phyloP scores from a whole-genome alignment of 2,797 vertebrate species.

The Furcifer pardalis region DNA sequence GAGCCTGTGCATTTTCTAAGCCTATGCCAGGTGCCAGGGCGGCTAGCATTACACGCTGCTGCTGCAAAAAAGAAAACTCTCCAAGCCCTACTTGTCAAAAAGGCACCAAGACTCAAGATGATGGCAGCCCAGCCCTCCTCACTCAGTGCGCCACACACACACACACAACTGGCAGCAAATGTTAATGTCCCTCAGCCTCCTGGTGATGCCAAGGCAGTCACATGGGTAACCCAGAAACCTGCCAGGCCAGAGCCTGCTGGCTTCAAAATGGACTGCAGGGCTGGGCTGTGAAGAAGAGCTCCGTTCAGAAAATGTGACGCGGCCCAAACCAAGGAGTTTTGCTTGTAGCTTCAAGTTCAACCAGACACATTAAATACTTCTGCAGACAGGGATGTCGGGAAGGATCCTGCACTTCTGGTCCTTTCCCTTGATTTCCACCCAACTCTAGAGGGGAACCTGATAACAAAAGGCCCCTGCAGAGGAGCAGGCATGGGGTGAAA shows the following conservation, averaged over 20 bases:
- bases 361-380: too few relatives aligned
- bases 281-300: too few relatives aligned
- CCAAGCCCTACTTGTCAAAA: neutral
- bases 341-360: too few relatives aligned
- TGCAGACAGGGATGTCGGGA: too few relatives aligned
- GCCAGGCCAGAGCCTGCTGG: rapidly evolving
- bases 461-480: too few relatives aligned
- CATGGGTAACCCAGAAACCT: neutral
- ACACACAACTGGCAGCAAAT: neutral
- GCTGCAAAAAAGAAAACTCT: too few relatives aligned
- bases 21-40: too few relatives aligned
- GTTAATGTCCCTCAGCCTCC: neutral
- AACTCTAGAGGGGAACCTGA: neutral
- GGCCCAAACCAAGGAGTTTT: neutral
- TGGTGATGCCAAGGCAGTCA: too few relatives aligned
- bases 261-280: neutral
- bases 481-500: too few relatives aligned
- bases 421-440: neutral
- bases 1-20: neutral
- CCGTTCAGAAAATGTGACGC: too few relatives aligned
- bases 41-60: neutral
- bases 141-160: neutral
- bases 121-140: neutral
- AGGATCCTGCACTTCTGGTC: too few relatives aligned
- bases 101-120: neutral